These are phyloP conservation scores for Patella depressa DNA, from an alignment of 2,888 invertebrate genomes.

Conservation along the genomic window DNA sequence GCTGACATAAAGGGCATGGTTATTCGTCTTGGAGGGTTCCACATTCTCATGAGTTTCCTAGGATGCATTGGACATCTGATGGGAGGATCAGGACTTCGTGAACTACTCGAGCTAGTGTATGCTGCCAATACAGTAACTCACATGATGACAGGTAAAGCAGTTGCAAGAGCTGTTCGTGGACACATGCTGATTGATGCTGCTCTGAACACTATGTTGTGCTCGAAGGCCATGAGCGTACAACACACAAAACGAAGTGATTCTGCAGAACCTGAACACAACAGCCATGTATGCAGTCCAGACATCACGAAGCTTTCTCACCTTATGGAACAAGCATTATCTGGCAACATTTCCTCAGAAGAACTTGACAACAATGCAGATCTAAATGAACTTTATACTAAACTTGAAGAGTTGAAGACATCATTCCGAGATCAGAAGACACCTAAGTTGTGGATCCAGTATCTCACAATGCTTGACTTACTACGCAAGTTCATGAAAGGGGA, in stretches of 20 bases:
- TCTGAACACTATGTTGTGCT: too few relatives aligned
- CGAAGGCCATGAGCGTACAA: too few relatives aligned
- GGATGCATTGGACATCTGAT: conserved; percentile 45
- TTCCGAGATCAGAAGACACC: neutral
- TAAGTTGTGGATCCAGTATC: conserved; percentile 13
- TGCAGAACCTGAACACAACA: too few relatives aligned
- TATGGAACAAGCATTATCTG: too few relatives aligned
- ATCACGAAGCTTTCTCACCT: too few relatives aligned
- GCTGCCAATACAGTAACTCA: conserved; percentile 43
- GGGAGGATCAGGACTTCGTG: conserved; percentile 42
- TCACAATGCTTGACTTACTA: conserved; percentile 2
- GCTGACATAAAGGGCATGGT: too few relatives aligned
- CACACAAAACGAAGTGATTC: too few relatives aligned
- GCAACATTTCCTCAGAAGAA: neutral
- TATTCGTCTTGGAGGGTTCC: conserved; percentile 29
- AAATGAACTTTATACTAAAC: neutral
- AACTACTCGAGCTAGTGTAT: conserved; percentile 43
- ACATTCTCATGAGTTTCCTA: conserved; percentile 44
- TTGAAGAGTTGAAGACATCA: conserved; percentile 13
- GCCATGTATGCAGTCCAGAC: too few relatives aligned
- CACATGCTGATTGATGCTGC: too few relatives aligned
- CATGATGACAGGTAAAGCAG: conserved; percentile 45
- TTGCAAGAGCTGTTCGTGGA: too few relatives aligned
- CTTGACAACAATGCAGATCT: too few relatives aligned
- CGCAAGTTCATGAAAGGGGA: too few relatives aligned